Percentiles rank a stretch among this genome's conserved stretches.
Conservation (phyloP, 2,797 vertebrate genomes). For the Rhinogobio ventralis region DNA sequence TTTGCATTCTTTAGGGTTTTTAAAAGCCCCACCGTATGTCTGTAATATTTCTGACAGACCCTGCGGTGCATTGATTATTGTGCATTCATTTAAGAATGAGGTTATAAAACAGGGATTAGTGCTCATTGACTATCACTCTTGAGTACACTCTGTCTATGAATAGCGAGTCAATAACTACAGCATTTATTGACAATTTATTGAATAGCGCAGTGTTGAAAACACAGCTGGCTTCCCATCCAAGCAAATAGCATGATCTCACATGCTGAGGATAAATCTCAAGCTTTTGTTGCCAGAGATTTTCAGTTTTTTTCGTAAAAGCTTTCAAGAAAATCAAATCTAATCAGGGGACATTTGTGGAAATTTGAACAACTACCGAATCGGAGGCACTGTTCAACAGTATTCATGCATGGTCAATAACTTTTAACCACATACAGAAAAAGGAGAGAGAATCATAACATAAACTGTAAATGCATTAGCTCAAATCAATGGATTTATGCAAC, state of each 20-base stretch:
- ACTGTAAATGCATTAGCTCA: background rate
- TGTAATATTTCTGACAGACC: background rate
- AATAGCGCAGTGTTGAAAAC: constrained; percentile 15
- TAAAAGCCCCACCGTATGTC: constrained; percentile 32
- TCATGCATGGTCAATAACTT: background rate
- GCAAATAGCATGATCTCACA: background rate
- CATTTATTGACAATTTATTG: constrained; percentile 52
- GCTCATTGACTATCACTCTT: constrained; percentile 72
- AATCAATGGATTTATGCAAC: background rate
- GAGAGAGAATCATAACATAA: background rate
- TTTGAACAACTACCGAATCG: background rate
- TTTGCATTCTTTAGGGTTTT: background rate
- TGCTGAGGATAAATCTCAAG: background rate
- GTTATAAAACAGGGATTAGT: constrained; percentile 80
- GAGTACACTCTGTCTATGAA: constrained; percentile 63
- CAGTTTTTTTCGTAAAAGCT: background rate
- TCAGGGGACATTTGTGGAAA: background rate
- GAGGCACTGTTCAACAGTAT: background rate
- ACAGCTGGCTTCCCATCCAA: background rate
- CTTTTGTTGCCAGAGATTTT: background rate
- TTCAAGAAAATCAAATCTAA: constrained; percentile 31
- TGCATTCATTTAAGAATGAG: constrained; percentile 74
- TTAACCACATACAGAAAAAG: background rate
- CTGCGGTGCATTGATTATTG: constrained; percentile 71
- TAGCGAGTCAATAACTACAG: constrained; percentile 70